Evolutionary conservation across 2,113 vertebrate species (phyloP).

Genomic region (Solea senegalensis): DNA sequence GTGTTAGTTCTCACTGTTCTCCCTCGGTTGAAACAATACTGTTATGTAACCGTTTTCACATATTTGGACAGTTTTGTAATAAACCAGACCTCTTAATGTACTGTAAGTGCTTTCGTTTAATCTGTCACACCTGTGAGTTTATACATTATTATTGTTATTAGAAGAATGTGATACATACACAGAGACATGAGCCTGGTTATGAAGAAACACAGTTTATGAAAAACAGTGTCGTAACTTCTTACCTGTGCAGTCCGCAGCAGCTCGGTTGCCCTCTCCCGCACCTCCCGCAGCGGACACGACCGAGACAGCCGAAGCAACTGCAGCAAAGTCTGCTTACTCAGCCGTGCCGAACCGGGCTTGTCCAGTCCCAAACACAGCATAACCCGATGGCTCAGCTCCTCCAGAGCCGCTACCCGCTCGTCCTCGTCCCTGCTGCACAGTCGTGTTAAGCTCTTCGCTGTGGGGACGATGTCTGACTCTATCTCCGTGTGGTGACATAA

Average conservation of each 20-base stretch:
- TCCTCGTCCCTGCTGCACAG: conserved; percentile 71
- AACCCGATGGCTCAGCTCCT: conserved; percentile 62
- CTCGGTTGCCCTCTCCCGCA: conserved; percentile 51
- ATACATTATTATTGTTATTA: too few relatives aligned
- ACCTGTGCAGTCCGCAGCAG: conserved; percentile 74
- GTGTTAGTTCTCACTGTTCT: too few relatives aligned
- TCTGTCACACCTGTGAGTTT: too few relatives aligned
- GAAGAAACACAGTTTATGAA: background rate
- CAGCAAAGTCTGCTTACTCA: conserved; percentile 66
- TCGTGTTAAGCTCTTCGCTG: conserved; percentile 49
- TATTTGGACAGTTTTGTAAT: too few relatives aligned
- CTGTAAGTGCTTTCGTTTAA: too few relatives aligned
- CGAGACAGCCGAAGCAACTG: conserved; percentile 71
- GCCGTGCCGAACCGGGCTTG: conserved; percentile 37
- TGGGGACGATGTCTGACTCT: conserved; percentile 40
- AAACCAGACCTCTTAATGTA: too few relatives aligned
- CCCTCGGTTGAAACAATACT: too few relatives aligned
- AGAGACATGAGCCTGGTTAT: too few relatives aligned
- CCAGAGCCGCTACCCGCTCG: conserved; percentile 69
- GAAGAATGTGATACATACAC: too few relatives aligned
- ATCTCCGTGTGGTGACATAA: conserved; percentile 38
- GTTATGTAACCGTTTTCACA: too few relatives aligned
- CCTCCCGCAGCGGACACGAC: conserved; percentile 72
- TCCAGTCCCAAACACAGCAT: conserved; percentile 40
- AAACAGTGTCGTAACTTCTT: background rate